These are phyloP conservation scores for Sinosuthora webbiana DNA, from an alignment of 2,113 vertebrate genomes.

Conservation along the genomic window DNA sequence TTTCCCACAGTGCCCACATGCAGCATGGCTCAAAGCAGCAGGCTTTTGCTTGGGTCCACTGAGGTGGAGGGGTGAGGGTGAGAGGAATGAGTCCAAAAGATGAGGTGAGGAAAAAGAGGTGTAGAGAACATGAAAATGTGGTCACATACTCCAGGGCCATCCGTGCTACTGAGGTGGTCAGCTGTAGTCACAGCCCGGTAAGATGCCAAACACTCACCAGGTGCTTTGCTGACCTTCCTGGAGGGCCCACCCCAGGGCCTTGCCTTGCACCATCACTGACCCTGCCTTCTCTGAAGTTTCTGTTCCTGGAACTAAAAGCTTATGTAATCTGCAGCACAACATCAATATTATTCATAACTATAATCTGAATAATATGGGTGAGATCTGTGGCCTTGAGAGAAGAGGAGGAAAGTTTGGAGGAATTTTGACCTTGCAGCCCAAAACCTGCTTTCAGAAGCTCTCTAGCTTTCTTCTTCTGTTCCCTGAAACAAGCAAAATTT, in stretches of 20 bases:
- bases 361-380: neutral
- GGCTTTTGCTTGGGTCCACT: neutral
- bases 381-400: neutral
- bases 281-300: neutral
- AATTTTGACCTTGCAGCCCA: neutral
- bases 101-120: neutral
- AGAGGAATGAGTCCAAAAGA: neutral
- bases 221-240: neutral
- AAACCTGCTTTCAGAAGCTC: neutral
- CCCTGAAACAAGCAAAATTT: neutral
- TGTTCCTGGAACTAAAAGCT: neutral
- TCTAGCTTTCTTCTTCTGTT: neutral
- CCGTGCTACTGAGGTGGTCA: rapidly evolving
- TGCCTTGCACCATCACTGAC: neutral
- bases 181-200: rapidly evolving
- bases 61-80: neutral
- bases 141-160: rapidly evolving
- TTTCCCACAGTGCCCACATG: neutral
- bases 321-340: neutral
- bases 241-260: neutral
- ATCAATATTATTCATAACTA: neutral
- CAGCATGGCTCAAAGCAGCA: neutral
- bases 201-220: neutral
- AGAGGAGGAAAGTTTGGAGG: neutral
- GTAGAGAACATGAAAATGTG: rapidly evolving